These are phyloP conservation scores for Phainopepla nitens DNA, from an alignment of 2,113 vertebrate species.

Conservation along the genomic window DNA sequence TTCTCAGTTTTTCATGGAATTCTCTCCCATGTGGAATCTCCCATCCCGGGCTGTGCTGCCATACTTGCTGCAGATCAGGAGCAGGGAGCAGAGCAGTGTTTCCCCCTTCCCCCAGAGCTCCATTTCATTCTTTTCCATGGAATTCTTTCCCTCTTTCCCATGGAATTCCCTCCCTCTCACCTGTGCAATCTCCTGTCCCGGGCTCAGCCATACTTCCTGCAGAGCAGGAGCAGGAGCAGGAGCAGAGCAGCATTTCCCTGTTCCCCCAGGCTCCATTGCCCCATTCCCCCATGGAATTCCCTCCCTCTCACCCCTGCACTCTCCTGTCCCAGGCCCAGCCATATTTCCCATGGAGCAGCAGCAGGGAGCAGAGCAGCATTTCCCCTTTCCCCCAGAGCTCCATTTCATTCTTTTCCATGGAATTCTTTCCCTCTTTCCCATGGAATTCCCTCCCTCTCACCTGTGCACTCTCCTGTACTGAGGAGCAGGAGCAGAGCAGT, in stretches of 20 bases:
- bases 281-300: not conserved
- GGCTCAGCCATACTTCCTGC: too few relatives aligned
- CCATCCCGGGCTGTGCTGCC: too few relatives aligned
- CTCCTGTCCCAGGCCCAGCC: too few relatives aligned
- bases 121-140: not conserved
- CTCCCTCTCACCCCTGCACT: not conserved
- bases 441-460: too few relatives aligned
- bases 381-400: too few relatives aligned
- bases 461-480: too few relatives aligned
- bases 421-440: not conserved
- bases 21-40: not conserved
- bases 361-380: not conserved
- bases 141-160: not conserved
- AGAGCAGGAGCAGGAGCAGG: not conserved
- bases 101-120: too few relatives aligned
- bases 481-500: too few relatives aligned
- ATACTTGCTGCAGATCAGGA: not conserved
- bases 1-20: too few relatives aligned
- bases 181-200: too few relatives aligned
- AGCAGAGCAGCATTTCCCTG: not conserved
- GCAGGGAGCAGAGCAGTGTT: not conserved
- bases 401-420: not conserved
- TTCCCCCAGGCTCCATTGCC: not conserved
- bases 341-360: too few relatives aligned
- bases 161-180: too few relatives aligned